These are phyloP conservation scores for Sycophaga agraensis DNA, from an alignment of 1,140 invertebrate species.

Conservation along the genomic window DNA sequence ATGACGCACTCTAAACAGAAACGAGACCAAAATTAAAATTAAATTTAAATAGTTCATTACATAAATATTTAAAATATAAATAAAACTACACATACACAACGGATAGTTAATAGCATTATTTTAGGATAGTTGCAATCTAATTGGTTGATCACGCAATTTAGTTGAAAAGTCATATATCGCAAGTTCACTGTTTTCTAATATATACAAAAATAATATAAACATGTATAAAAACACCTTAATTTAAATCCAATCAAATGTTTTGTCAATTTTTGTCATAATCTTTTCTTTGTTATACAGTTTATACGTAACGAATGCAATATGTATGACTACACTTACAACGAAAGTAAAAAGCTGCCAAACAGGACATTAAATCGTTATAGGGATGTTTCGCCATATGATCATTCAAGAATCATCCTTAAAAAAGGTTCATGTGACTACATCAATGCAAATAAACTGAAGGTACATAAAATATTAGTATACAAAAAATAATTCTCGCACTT, in stretches of 20 bases:
- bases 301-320: conserved; percentile 65
- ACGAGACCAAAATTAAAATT: too few species aligned
- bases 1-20: too few species aligned
- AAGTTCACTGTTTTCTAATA: not conserved
- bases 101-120: too few species aligned
- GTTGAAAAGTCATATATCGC: too few species aligned
- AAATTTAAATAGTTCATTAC: too few species aligned
- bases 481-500: too few species aligned
- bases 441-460: conserved; percentile 88
- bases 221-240: not conserved
- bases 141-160: too few species aligned
- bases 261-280: not conserved
- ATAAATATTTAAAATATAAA: too few species aligned
- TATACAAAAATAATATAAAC: not conserved
- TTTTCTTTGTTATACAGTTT: conserved; percentile 57
- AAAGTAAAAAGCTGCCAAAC: conserved; percentile 80
- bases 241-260: not conserved
- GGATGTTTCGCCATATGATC: conserved; percentile 95
- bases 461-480: conserved; percentile 52
- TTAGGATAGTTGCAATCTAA: too few species aligned
- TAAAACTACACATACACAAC: too few species aligned
- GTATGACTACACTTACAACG: conserved; percentile 68
- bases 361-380: conserved; percentile 85
- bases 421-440: conserved; percentile 83
- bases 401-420: conserved; percentile 81